Base-by-base conservation (phyloP, 2,888 invertebrate genomes). In the Drosophila austrosaltans region DNA sequence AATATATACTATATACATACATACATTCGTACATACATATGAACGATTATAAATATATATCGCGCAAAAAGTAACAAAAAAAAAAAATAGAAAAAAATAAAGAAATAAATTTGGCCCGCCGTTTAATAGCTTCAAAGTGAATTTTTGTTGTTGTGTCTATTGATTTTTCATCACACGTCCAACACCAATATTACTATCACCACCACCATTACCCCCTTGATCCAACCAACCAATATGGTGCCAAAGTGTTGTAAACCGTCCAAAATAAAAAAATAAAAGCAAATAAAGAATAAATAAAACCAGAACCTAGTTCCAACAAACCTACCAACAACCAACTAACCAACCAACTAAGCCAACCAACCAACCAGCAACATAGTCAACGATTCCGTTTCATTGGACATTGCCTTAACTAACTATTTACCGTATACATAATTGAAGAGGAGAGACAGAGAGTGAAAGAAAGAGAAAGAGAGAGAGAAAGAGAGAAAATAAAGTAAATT, bases 371-470 rank as follows among this genome's bases (percentile, higher is more conserved):
- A 48, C 48, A 48, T 48, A 48, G 48, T 48, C 48, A 48, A 82
- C 85, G 75, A 85, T 77, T 83, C 86, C 82, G 81, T 81, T 83
- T 85, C 79, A 81, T 76, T 81, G 75, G 82, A 81, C 85, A 84
- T 70, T 69, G 86, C 83, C 86, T 81, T 82, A 82, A 81, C 72
- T 74, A 78, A 72, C 36, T 64, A 72, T 69, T 71, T 71, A 71
- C 54, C 71, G 57, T 56, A 69, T 64, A 72, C 69, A 69, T 77
- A 73, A 74, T 61, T 66, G 61, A 64, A 58, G 44, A 57, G 56
- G 36, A 67, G 56, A 10, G 32, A 5, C 30, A 30, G 6, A 30
- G 30, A 30, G 16, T 16, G 16, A 20, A 30, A 16, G 6, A 30
- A 42, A 28, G 8, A 36, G 36, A 53, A 60, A 10, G 36, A 36